Evolutionary conservation across 2,113 vertebrate species (phyloP).

Genomic region (Actenoides lindsayi): DNA sequence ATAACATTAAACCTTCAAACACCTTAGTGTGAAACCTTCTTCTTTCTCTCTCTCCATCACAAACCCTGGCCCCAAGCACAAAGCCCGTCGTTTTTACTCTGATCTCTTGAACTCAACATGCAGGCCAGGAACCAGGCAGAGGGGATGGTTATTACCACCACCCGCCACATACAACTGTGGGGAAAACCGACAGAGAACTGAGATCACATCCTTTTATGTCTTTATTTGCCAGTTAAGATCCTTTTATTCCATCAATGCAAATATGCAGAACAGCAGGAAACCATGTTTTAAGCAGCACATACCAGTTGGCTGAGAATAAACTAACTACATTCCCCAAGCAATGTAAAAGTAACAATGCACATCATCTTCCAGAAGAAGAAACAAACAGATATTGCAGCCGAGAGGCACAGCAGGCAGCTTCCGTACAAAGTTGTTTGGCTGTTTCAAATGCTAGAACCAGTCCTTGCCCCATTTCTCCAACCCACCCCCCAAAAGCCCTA

Average conservation of each 20-base stretch:
- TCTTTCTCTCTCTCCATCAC: neutral
- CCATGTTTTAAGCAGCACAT: conserved; percentile 47
- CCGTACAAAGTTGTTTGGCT: conserved; percentile 56
- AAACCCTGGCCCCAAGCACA: neutral
- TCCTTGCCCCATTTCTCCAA: conserved; percentile 49
- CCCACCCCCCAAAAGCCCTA: conserved; percentile 53
- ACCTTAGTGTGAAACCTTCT: neutral
- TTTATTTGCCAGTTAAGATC: conserved; percentile 75
- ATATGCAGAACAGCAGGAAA: conserved; percentile 62
- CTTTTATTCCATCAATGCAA: conserved; percentile 66
- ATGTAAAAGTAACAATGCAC: conserved; percentile 37
- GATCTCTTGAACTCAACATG: neutral
- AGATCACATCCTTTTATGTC: conserved; percentile 37
- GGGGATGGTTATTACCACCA: neutral
- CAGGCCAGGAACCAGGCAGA: neutral
- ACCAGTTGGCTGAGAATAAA: conserved; percentile 42
- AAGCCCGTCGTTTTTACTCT: neutral
- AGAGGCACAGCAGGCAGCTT: conserved; percentile 48
- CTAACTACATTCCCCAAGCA: conserved; percentile 57
- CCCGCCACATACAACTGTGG: neutral
- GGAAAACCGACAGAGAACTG: neutral
- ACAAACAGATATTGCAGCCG: neutral
- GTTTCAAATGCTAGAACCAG: conserved; percentile 65
- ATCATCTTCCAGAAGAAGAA: conserved; percentile 49
- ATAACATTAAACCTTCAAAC: neutral